These are phyloP conservation scores for Oenanthe melanoleuca DNA, from an alignment of 2,113 vertebrate genomes.

Conservation along the genomic window DNA sequence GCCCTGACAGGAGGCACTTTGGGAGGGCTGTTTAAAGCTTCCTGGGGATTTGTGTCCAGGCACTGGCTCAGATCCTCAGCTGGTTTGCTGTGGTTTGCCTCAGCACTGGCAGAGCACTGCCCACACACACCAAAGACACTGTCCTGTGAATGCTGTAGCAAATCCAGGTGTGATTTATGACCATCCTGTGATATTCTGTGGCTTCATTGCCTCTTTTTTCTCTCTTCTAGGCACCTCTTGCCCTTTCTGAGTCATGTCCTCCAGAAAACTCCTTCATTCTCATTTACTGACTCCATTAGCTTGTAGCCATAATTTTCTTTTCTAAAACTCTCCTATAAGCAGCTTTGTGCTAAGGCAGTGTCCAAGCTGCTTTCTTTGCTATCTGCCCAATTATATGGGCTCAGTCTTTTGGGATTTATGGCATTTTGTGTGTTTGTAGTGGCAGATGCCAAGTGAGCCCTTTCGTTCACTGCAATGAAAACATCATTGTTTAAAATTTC, in stretches of 20 bases:
- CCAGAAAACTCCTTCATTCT: neutral
- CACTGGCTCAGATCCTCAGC: neutral
- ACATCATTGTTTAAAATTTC: neutral
- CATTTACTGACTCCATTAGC: neutral
- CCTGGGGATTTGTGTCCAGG: neutral
- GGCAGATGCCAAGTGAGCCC: neutral
- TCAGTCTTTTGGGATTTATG: neutral
- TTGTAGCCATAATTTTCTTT: neutral
- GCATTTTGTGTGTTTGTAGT: slow-evolving; percentile 7
- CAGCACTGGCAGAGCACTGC: neutral
- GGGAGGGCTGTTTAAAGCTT: neutral
- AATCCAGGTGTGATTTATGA: neutral
- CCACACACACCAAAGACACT: neutral
- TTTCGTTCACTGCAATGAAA: slow-evolving; percentile 28
- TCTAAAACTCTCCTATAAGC: neutral
- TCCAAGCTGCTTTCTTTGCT: slow-evolving; percentile 13
- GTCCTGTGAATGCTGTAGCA: neutral
- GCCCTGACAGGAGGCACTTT: neutral
- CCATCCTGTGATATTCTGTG: neutral
- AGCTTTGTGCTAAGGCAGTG: neutral
- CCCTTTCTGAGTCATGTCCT: neutral
- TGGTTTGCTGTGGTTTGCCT: neutral
- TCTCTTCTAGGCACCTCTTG: neutral
- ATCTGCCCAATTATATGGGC: neutral
- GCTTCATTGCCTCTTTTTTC: neutral